Evolutionary conservation across 2,113 vertebrate genomes (phyloP).

Genomic region (Clupea harengus): DNA sequence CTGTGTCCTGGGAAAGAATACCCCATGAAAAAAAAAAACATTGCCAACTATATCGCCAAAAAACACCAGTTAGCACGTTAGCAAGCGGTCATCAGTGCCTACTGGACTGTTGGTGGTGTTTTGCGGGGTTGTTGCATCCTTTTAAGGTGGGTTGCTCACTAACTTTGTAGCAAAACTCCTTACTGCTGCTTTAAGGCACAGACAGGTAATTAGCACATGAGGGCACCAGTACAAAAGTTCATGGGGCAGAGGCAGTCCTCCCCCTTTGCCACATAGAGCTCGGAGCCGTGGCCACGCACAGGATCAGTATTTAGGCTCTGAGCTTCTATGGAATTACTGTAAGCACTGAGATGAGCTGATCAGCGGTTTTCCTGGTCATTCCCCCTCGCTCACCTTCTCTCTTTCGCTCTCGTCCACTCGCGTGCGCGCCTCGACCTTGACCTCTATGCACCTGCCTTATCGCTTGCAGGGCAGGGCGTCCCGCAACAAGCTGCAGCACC

Average conservation of each 20-base stretch:
- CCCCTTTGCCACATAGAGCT: constrained; percentile 23
- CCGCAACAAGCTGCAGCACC: background rate
- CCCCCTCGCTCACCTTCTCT: background rate
- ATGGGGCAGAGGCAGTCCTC: background rate
- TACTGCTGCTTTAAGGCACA: background rate
- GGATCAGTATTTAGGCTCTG: constrained; percentile 40
- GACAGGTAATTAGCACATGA: constrained; percentile 36
- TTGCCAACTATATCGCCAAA: background rate
- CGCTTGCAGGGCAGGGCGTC: constrained; percentile 1
- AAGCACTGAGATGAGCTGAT: constrained; percentile 54
- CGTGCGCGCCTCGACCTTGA: constrained; percentile 34
- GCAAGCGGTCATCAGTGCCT: background rate
- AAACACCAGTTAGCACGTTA: background rate
- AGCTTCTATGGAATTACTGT: constrained; percentile 52
- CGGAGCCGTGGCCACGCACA: constrained; percentile 19
- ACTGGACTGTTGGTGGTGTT: background rate
- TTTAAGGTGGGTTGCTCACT: background rate
- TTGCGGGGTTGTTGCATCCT: background rate
- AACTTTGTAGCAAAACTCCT: background rate
- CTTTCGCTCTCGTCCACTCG: too few species aligned
- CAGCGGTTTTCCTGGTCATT: constrained; percentile 30
- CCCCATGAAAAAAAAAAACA: background rate
- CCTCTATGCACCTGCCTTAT: constrained; percentile 42
- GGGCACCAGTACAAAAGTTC: constrained; percentile 32
- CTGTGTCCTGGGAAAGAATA: background rate